Evolutionary conservation across 2,888 invertebrate genomes (phyloP).

Genomic region (Leptogaster cylindrica): DNA sequence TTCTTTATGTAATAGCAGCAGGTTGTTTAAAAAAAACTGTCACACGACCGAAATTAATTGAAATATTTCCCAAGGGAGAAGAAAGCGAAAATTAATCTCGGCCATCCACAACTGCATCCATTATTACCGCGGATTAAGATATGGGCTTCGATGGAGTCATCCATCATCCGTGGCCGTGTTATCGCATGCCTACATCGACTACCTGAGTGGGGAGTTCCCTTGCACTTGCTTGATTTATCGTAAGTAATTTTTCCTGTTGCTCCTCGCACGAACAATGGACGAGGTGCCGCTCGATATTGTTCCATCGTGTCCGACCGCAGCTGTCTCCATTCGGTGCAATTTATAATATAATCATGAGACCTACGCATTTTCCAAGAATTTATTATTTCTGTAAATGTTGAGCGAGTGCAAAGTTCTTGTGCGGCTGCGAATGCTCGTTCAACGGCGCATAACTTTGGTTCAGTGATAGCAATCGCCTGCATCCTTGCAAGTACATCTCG

Average conservation of each 20-base stretch:
- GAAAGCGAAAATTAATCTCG: conserved; percentile 16
- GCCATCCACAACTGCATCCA: neutral
- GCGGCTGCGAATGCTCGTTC: neutral
- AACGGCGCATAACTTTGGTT: conserved; percentile 4
- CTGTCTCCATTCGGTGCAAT: conserved; percentile 22
- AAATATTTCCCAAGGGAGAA: neutral
- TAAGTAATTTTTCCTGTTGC: conserved; percentile 29
- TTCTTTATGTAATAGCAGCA: too few relatives aligned
- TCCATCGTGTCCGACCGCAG: conserved; percentile 20
- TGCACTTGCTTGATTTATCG: conserved; percentile 25
- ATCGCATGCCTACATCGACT: neutral
- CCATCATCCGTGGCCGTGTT: neutral
- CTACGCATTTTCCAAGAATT: conserved; percentile 28
- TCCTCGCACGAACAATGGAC: neutral
- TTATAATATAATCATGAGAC: conserved; percentile 23
- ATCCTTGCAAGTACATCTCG: neutral
- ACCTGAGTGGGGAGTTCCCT: neutral
- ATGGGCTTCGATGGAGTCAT: neutral
- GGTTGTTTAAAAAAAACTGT: too few relatives aligned
- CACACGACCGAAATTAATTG: too few relatives aligned
- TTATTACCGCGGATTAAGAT: conserved; percentile 1
- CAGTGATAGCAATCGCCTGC: neutral
- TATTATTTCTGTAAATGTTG: conserved; percentile 24
- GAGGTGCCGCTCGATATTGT: conserved; percentile 9
- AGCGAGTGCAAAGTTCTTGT: conserved; percentile 13